A percentile compares a stretch with the other conserved stretches of the same genome.
phyloP scores from a whole-genome alignment of 2,888 invertebrate genomes.

The Elysia crispata region DNA sequence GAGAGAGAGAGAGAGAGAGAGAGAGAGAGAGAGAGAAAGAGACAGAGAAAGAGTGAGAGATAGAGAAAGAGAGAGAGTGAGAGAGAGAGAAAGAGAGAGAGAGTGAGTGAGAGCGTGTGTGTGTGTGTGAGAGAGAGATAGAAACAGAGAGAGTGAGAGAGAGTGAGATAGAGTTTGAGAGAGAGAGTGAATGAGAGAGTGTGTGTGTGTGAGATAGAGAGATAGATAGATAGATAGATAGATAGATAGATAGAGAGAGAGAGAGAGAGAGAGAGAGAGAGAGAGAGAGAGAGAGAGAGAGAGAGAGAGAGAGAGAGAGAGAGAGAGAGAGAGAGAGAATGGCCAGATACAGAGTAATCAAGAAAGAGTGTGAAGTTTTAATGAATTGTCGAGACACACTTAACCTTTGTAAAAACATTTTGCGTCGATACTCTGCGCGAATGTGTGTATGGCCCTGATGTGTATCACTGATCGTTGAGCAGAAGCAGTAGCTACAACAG shows the following conservation, averaged over 20 bases:
- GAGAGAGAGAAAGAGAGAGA: background rate
- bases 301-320: conserved; percentile 21
- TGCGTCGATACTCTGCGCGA: no score
- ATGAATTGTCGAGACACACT: no score
- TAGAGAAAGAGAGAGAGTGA: conserved; percentile 17
- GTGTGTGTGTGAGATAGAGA: conserved; percentile 3
- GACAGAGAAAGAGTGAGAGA: conserved; percentile 10
- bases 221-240: background rate
- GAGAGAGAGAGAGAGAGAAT: conserved; percentile 13
- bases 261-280: conserved; percentile 20
- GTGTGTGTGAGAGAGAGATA: conserved; percentile 6
- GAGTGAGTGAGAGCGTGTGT: conserved; percentile 5
- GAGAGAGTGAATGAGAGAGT: background rate
- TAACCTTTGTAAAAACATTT: no score
- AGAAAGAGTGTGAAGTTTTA: no score
- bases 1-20: conserved; percentile 13
- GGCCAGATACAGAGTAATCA: no score
- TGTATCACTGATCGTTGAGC: no score
- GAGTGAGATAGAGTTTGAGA: conserved; percentile 5
- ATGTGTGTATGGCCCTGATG: no score
- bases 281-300: conserved; percentile 26
- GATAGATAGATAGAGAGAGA: conserved; percentile 3
- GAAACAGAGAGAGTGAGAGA: conserved; percentile 14
- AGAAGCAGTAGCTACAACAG: no score
- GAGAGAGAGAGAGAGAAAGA: conserved; percentile 20